phyloP scores from a whole-genome alignment of 2,113 vertebrate species.

The Oreamnos americanus region DNA sequence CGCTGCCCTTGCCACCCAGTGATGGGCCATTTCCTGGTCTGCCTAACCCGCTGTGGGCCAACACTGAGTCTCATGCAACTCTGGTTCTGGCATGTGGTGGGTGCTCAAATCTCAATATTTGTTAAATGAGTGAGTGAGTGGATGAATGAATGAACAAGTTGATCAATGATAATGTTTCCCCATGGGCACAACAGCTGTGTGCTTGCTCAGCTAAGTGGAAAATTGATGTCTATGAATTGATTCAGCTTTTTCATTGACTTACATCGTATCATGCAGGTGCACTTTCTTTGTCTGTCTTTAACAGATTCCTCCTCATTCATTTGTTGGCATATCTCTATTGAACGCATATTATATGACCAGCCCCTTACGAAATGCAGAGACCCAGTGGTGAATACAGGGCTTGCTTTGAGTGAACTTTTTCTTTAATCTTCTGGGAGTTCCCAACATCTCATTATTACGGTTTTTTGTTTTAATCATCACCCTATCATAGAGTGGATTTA shows the following conservation, averaged over 20 bases:
- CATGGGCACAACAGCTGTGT: neutral
- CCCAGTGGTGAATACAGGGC: neutral
- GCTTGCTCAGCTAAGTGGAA: neutral
- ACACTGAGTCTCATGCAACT: neutral
- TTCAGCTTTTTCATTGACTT: neutral
- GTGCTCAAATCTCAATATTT: neutral
- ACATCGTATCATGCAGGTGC: neutral
- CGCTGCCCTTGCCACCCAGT: neutral
- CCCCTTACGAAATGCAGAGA: neutral
- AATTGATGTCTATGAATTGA: neutral
- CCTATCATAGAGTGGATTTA: neutral
- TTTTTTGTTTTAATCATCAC: neutral
- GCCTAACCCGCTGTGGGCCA: neutral
- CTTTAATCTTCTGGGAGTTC: neutral
- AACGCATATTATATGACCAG: neutral
- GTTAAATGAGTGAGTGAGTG: slow-evolving; percentile 19
- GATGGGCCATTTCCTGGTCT: neutral
- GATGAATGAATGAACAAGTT: neutral
- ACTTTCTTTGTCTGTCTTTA: slow-evolving; percentile 9
- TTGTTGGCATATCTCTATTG: neutral
- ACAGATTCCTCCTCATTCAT: neutral
- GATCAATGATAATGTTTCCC: neutral
- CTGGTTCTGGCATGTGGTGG: neutral
- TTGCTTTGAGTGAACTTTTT: neutral
- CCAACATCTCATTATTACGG: neutral